phyloP scores from a whole-genome alignment of 2,888 invertebrate genomes.

The Polymixis lichenea region DNA sequence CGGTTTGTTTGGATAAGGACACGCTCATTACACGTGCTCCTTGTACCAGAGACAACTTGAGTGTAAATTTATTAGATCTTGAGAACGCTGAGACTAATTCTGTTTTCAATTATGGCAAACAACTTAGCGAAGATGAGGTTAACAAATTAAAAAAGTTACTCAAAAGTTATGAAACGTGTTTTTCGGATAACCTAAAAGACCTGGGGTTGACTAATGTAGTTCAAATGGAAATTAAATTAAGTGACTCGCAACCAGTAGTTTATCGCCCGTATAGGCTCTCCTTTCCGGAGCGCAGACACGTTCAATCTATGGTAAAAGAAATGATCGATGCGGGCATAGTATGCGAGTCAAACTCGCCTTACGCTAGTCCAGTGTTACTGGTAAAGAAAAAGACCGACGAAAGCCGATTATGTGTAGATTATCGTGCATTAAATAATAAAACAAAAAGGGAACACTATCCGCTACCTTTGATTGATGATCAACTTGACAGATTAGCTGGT shows the following conservation, averaged over 20 bases:
- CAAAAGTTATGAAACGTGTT: neutral
- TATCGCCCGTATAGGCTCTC: slow-evolving; percentile 10
- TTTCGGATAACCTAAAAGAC: too few species aligned
- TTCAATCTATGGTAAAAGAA: neutral
- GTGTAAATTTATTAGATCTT: too few species aligned
- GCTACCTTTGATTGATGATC: slow-evolving; percentile 9
- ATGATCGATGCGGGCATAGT: slow-evolving; percentile 6
- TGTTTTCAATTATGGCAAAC: slow-evolving; percentile 14
- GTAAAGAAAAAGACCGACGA: slow-evolving; percentile 11
- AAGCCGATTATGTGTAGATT: neutral
- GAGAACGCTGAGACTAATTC: too few species aligned
- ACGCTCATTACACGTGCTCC: too few species aligned
- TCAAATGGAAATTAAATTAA: neutral
- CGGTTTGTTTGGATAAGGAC: too few species aligned
- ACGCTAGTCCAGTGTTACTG: neutral
- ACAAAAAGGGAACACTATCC: slow-evolving; percentile 9
- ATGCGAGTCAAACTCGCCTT: slow-evolving; percentile 1
- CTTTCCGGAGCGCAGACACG: neutral
- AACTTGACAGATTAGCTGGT: neutral
- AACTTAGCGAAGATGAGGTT: neutral
- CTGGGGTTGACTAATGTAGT: too few species aligned
- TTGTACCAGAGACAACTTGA: too few species aligned
- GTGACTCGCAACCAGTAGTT: neutral
- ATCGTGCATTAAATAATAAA: slow-evolving; percentile 8
- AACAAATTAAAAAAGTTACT: neutral